Base-by-base conservation (phyloP, 2,113 vertebrate species). In the Oreotrochilus melanogaster region DNA sequence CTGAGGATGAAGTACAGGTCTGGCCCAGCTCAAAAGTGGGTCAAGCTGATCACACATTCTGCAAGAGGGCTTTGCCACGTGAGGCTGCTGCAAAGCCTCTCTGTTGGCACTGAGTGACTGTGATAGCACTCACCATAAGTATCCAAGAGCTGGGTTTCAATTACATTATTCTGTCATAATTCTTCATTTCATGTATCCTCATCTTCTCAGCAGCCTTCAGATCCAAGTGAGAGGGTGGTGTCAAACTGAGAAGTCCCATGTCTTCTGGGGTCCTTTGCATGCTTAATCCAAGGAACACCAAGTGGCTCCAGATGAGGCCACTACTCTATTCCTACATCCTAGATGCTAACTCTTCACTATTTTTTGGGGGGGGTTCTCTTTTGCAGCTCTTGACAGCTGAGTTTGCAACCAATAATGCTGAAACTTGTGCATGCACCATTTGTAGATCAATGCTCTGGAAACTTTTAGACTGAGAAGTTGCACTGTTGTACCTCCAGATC, bases 21-120 rank as follows among this genome's bases (percentile, higher is more conserved):
- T 92, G 72, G 78, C 66, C 88, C 67, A 78, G 65, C 60, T 75
- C 78, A 33, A 43, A 97, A 96, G 73, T 89, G 71, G 94, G 89
- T 96, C 93, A 97, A 86, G 87, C 87, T 90, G 82, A 89, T 90
- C 78, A 80, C 37, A 28, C 0, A 0, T 72, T 88, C 67, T 78
- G 31, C 61, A 78, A 80, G 69, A 45, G 47, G 4, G 1, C 60
- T 92, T 67, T 75, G 71, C 70, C 74, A 78, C 1, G 22, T 65
- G 67, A 2, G 0, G 48, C 88, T 83, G 64, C 83, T 14, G 9
- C 56, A 58, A 78, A 57, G 67, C 23, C 56, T 60, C 42, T 30
- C 31, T 51, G 19, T 2, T 61, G 76, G 50, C 84, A 87, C 81
- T 61, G 43, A 57, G 51, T 50, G 61, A 58, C 33, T 39, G 13